A percentile compares a stretch with the other conserved stretches of the same genome.
Evolutionary conservation across 2,113 vertebrate genomes (phyloP).

Genomic region (Cyprichromis sp.): DNA sequence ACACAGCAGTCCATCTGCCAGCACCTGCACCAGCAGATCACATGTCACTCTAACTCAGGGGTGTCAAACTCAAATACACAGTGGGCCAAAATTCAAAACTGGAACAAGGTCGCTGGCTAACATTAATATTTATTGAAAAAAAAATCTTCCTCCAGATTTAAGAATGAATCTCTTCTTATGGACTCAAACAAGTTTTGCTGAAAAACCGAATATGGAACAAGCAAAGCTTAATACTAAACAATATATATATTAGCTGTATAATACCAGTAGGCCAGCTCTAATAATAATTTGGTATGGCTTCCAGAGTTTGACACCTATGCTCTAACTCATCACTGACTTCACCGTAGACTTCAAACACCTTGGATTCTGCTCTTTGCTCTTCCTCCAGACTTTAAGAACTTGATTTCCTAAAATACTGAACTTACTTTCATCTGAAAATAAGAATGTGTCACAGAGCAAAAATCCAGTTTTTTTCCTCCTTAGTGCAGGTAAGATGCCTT

Average conservation of each 20-base stretch:
- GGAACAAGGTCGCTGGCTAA: fast-evolving
- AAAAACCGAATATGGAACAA: background rate
- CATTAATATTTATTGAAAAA: background rate
- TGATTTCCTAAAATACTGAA: background rate
- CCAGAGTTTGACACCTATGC: background rate
- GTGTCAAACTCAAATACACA: background rate
- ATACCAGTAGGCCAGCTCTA: background rate
- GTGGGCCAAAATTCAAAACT: background rate
- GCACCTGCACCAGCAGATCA: background rate
- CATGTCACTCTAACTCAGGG: background rate
- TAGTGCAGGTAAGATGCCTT: background rate
- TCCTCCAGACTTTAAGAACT: background rate
- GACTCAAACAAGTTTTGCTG: background rate
- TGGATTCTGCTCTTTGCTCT: background rate
- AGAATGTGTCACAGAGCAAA: background rate
- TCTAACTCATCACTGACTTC: background rate
- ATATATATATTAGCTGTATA: background rate
- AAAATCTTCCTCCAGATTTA: background rate
- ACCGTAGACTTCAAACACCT: background rate
- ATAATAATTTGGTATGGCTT: background rate
- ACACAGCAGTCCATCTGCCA: background rate
- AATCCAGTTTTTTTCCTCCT: background rate
- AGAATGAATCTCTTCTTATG: background rate
- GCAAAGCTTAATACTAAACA: background rate
- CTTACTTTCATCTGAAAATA: background rate